These are phyloP conservation scores for Neolamprologus fasciatus DNA, from an alignment of 2,113 vertebrate genomes.

Conservation along the genomic window DNA sequence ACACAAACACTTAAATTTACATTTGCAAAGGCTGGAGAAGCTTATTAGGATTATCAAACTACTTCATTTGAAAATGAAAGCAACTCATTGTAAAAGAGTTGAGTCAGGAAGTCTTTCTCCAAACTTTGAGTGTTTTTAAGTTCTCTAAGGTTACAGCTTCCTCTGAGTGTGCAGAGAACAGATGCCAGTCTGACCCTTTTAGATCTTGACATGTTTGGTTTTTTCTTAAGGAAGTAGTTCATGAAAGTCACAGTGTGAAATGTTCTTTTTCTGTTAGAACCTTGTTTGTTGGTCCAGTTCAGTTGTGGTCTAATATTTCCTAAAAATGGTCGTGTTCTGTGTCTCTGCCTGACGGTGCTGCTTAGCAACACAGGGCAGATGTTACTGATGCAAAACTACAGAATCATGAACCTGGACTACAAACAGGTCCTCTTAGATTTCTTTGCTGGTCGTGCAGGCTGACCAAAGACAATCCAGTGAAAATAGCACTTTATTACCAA, in stretches of 20 bases:
- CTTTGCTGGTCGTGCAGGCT: not conserved
- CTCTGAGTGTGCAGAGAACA: not conserved
- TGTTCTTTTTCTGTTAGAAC: not conserved
- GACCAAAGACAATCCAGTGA: rapidly evolving
- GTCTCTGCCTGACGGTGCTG: rapidly evolving
- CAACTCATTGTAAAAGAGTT: not conserved
- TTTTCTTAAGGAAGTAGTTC: not conserved
- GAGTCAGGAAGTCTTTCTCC: not conserved
- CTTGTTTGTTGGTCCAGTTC: not conserved
- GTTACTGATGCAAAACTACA: not conserved
- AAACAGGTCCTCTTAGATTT: not conserved
- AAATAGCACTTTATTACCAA: not conserved
- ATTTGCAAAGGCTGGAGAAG: not conserved
- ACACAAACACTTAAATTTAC: rapidly evolving
- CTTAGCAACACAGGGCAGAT: not conserved
- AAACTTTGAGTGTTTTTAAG: not conserved
- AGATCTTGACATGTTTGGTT: not conserved
- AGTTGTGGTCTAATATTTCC: not conserved
- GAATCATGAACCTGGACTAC: not conserved
- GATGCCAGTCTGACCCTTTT: not conserved
- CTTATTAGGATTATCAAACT: not conserved
- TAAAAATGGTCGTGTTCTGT: too few species aligned
- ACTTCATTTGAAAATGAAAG: not conserved
- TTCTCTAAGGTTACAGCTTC: not conserved
- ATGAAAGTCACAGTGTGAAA: not conserved